Evolutionary conservation across 2,797 vertebrate species (phyloP).

Genomic region (Poecile montanus): DNA sequence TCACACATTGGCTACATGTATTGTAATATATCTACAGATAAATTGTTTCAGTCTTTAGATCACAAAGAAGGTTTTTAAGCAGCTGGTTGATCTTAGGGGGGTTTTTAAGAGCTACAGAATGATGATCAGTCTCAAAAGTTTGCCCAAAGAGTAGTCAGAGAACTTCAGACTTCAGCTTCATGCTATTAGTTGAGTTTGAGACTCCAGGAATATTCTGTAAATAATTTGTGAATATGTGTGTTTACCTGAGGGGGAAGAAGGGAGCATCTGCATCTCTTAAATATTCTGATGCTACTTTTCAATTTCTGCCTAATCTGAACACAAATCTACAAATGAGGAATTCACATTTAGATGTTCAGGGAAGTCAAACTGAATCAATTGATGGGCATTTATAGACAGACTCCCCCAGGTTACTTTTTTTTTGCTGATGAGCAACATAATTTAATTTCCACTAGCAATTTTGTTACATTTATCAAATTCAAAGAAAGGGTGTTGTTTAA

Average conservation of each 20-base stretch:
- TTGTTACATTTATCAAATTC: constrained; percentile 9
- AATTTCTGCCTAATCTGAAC: neutral
- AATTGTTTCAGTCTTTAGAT: neutral
- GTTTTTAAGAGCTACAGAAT: neutral
- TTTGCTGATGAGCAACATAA: neutral
- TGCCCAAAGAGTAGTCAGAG: neutral
- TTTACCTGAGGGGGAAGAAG: neutral
- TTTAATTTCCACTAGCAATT: neutral
- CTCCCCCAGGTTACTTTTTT: neutral
- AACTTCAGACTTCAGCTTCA: neutral
- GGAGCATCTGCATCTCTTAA: neutral
- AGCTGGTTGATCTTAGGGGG: neutral
- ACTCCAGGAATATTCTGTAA: neutral
- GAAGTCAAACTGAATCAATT: neutral
- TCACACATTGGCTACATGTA: neutral
- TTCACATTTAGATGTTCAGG: neutral
- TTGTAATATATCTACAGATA: neutral
- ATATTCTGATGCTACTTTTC: neutral
- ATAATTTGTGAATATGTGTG: neutral
- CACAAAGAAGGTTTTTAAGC: neutral
- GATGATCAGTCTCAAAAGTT: neutral
- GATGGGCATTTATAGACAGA: neutral
- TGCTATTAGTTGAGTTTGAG: neutral
- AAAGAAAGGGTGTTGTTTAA: constrained; percentile 4
- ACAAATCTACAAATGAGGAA: neutral